Base-by-base conservation (phyloP, 1,140 invertebrate species). In the Chymomyza costata region DNA sequence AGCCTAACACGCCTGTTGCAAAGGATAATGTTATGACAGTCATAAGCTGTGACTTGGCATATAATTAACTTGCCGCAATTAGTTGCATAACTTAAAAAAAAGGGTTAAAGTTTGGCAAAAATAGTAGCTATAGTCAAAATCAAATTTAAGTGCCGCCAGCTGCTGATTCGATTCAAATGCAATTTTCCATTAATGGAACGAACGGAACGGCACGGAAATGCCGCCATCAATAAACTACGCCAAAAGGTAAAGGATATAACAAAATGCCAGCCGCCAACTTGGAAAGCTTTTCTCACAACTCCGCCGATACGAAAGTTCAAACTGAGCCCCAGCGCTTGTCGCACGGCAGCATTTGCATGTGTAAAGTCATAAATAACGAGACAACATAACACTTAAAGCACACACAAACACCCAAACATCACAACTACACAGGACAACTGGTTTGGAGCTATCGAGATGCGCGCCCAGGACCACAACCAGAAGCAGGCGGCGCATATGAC, bases 291-390 rank as follows among this genome's bases (percentile, higher is more conserved):
- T n/a, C 34, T 3, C 3, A 3, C 3, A 7, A 6, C 21, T 2
- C 3, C 14, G n/a, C n/a, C n/a, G n/a, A n/a, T n/a, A n/a, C n/a
- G n/a, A n/a, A n/a, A n/a, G n/a, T n/a, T 70, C 71, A 50, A 76
- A 62, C 71, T 71, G 71, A 76, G 70, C 73, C 63, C 50, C 45
- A 64, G 62, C 66, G 66, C 71, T 76, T 80, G 71, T 76, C 71
- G 71, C 71, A 64, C 67, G 55, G 32, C 52, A 51, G 35, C 68
- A 78, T 78, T 78, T 78, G 73, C 73, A 78, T 78, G 73, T 78
- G 73, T 78, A 78, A 78, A 78, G 73, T 78, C 73, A 78, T 78
- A 78, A 78, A 78, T 78, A 78, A 78, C 73, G 73, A 78, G 73
- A 80, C 67, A 78, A 78, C 71, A 76, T 76, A 78, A 80, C 67